These are phyloP conservation scores for Urocolius indicus DNA, from an alignment of 2,113 vertebrate species.

Conservation along the genomic window DNA sequence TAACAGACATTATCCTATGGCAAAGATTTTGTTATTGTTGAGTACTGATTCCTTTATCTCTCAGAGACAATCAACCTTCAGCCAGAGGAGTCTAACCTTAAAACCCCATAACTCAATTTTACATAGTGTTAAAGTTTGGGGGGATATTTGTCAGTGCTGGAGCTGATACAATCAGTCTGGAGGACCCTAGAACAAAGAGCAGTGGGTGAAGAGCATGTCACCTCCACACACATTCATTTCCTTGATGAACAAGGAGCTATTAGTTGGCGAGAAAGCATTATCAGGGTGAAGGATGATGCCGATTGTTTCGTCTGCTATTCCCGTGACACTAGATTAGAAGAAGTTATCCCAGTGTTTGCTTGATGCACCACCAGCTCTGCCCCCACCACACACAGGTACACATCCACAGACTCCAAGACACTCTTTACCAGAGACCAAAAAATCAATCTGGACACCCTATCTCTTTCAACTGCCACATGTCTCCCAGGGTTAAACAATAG, in stretches of 20 bases:
- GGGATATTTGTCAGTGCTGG: constrained; percentile 73
- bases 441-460: background rate
- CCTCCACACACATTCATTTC: constrained; percentile 73
- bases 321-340: constrained; percentile 24
- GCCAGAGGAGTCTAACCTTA: constrained; percentile 73
- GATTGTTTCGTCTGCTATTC: constrained; percentile 63
- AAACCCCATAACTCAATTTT: constrained; percentile 77
- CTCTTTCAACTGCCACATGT: background rate
- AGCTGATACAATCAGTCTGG: constrained; percentile 78
- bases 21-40: constrained; percentile 61
- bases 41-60: constrained; percentile 72
- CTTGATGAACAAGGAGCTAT: constrained; percentile 84
- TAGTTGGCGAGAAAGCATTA: constrained; percentile 74
- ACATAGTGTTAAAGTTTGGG: constrained; percentile 77
- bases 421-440: background rate
- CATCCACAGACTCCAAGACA: background rate
- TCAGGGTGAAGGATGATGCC: constrained; percentile 73
- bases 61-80: constrained; percentile 73
- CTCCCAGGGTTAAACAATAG: constrained; percentile 12
- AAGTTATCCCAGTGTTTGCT: background rate
- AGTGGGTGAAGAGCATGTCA: constrained; percentile 73
- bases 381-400: background rate
- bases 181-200: constrained; percentile 75
- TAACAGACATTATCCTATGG: constrained; percentile 48
- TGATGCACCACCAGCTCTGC: background rate